A percentile compares a stretch with the other conserved stretches of the same genome.
Evolutionary conservation across 2,888 invertebrate genomes (phyloP).

Genomic region (Eupithecia abbreviata): DNA sequence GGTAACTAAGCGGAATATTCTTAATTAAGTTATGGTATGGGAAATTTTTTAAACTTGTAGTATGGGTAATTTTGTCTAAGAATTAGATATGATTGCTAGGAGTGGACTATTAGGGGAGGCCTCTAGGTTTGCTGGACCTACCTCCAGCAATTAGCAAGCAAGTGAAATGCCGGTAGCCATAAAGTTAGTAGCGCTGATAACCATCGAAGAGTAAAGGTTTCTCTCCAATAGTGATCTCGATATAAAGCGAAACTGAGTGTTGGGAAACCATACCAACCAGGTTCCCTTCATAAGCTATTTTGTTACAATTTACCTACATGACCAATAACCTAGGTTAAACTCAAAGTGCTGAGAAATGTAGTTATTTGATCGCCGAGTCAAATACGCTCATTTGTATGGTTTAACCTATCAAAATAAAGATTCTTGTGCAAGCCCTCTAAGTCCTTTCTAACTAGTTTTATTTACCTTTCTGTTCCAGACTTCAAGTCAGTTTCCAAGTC

Average conservation of each 20-base stretch:
- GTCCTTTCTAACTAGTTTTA: neutral
- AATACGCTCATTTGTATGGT: neutral
- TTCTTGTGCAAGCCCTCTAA: neutral
- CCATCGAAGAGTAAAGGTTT: too few species aligned
- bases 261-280: too few species aligned
- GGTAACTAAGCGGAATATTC: neutral
- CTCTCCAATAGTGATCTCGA: too few species aligned
- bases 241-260: too few species aligned
- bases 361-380: neutral
- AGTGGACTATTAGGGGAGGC: neutral
- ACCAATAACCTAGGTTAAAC: too few species aligned
- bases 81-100: neutral
- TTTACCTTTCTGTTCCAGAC: slow-evolving; percentile 51
- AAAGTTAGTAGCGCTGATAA: too few species aligned
- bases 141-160: too few species aligned
- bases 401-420: neutral
- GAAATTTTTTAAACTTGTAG: neutral
- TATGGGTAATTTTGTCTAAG: neutral
- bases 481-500: slow-evolving; percentile 50
- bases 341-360: neutral
- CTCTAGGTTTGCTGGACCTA: too few species aligned
- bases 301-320: too few species aligned
- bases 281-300: too few species aligned
- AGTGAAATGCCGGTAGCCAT: too few species aligned
- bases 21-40: neutral